A percentile compares a stretch with the other conserved stretches of the same genome.
Evolutionary conservation across 2,797 vertebrate species (phyloP).

Genomic region (Miichthys miiuy): DNA sequence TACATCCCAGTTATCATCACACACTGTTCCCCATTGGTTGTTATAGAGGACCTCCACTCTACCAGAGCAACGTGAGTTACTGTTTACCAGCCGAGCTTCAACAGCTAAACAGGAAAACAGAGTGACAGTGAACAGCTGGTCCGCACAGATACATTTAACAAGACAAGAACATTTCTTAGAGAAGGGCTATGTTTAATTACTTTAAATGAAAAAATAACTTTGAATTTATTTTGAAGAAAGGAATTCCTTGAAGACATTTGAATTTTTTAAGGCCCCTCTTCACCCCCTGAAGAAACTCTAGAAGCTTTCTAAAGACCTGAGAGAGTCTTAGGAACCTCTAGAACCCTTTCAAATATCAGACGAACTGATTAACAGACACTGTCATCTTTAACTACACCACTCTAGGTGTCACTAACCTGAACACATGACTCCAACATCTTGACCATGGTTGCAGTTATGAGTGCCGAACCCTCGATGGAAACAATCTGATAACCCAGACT

Average conservation of each 20-base stretch:
- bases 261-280: too few species aligned
- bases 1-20: background rate
- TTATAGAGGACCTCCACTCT: conserved; percentile 5
- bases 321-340: too few species aligned
- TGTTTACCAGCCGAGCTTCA: background rate
- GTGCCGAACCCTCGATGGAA: background rate
- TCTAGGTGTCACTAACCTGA: background rate
- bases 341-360: too few species aligned
- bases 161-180: background rate
- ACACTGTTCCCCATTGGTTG: conserved; percentile 11
- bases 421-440: conserved; percentile 16
- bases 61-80: background rate
- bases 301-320: too few species aligned
- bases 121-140: background rate
- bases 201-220: too few species aligned
- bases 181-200: too few species aligned
- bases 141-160: background rate
- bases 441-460: background rate
- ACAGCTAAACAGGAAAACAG: background rate
- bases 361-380: too few species aligned
- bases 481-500: background rate
- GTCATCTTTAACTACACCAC: too few species aligned
- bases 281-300: too few species aligned
- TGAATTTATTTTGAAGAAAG: too few species aligned
- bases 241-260: too few species aligned